Evolutionary conservation across 2,888 invertebrate genomes (phyloP).

Genomic region (Sphaerophoria taeniata): DNA sequence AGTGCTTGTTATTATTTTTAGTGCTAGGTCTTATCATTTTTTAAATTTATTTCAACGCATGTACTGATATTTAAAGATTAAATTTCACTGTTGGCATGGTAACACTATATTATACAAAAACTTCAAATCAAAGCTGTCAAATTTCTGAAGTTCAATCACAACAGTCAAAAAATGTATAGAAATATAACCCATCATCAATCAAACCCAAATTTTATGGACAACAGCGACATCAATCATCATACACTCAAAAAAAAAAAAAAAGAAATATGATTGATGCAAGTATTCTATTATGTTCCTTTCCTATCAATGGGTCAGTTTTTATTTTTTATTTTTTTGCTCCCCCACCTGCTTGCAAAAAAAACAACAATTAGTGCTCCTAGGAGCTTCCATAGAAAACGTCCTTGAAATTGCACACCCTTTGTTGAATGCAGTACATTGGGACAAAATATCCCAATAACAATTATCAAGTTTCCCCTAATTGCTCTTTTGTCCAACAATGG

Average conservation of each 20-base stretch:
- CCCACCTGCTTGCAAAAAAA: constrained; percentile 18
- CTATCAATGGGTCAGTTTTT: constrained; percentile 43
- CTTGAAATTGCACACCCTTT: background rate
- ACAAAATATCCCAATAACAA: background rate
- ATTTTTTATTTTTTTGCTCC: constrained; percentile 33
- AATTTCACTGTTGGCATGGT: too few relatives aligned
- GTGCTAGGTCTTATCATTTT: too few relatives aligned
- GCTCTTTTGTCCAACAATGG: background rate
- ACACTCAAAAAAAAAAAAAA: background rate
- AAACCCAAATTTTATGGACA: constrained; percentile 43
- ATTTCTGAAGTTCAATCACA: background rate
- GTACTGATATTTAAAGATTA: too few relatives aligned
- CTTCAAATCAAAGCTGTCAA: constrained; percentile 11
- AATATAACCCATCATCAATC: constrained; percentile 56
- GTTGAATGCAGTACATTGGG: background rate
- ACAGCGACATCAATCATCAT: background rate
- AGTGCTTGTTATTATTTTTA: too few relatives aligned
- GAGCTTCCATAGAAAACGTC: background rate
- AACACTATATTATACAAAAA: background rate
- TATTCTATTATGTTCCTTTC: constrained; percentile 36
- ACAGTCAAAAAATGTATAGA: background rate
- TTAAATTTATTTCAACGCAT: too few relatives aligned
- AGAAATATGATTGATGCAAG: constrained; percentile 64
- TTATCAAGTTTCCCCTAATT: background rate
- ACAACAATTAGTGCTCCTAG: constrained; percentile 20